Evolutionary conservation across 2,113 vertebrate species (phyloP), one percentile per base, ranked within the genome.

Genomic region (Onychorhynchus coronatus): DNA sequence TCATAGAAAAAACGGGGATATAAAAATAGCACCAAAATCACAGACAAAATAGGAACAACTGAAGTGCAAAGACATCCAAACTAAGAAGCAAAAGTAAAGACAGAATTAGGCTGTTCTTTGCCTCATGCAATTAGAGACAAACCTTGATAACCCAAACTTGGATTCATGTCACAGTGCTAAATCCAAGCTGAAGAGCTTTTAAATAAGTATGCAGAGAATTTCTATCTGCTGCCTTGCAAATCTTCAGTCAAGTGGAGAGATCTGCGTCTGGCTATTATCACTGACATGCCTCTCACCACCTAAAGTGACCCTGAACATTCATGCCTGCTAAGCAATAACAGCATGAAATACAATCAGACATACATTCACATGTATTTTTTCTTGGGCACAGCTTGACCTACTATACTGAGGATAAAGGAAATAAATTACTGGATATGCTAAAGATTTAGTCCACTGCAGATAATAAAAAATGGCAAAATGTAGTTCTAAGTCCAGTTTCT

Each of bases 201-300:
- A 92, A 90, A n/a, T 56, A 93, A 87, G 85, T 75, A 96, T 87
- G 76, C 80, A 92, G 62, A 93, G 91, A 94, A 94, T 85, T 91
- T 73, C 61, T 91, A 65, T 94, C 75, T 50, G 47, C 56, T 92
- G 95, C 93, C 80, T 68, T 80, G 83, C 90, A 95, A 96, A 96
- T 77, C 88, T 94, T 72, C 84, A 71, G 88, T 81, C 86, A 86
- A 91, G 83, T n/a, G 93, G 47, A 63, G 55, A 94, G 85, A 65
- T 68, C 72, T 91, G 73, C 65, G 47, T 86, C 90, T 93, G 88
- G 92, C 86, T 93, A 61, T 93, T 91, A 91, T 86, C 83, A 89
- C 86, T 93, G 72, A 85, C 8, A 4, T 56, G 66, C 61, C 70
- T 89, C 76, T 96, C 56, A 72, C 56, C 88, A 93, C 92, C 83